Conservation (phyloP, 2,888 invertebrate genomes). For the Sphaerophoria taeniata region DNA sequence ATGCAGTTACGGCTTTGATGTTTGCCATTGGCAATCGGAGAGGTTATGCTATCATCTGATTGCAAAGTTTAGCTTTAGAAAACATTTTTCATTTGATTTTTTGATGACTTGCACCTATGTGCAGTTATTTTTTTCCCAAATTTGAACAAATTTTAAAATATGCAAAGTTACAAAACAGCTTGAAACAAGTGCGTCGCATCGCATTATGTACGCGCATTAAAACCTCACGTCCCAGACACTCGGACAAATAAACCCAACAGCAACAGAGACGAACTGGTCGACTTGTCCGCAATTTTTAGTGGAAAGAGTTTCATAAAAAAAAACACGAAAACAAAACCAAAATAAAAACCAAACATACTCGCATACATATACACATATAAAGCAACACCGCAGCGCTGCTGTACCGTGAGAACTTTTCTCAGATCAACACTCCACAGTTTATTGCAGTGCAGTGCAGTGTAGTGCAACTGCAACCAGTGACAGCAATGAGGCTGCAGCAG, state of each 20-base stretch:
- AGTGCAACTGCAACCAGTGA: conserved; percentile 5
- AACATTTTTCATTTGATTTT: background rate
- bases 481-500: conserved; percentile 60
- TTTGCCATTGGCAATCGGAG: conserved; percentile 72
- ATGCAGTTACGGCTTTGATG: conserved; percentile 63
- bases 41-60: conserved; percentile 68
- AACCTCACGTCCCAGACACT: conserved; percentile 58
- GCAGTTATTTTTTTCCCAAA: no score
- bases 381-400: conserved; percentile 33
- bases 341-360: conserved; percentile 22
- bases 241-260: conserved; percentile 55
- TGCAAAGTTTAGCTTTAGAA: conserved; percentile 36
- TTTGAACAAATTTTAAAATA: no score
- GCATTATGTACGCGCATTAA: conserved; percentile 65
- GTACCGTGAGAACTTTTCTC: conserved; percentile 72
- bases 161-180: no score
- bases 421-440: conserved; percentile 55
- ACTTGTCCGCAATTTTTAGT: conserved; percentile 68
- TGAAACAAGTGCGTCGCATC: background rate
- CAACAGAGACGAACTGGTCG: conserved; percentile 62
- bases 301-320: conserved; percentile 65
- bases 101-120: no score
- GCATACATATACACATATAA: conserved; percentile 28
- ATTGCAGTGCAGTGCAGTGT: no score
- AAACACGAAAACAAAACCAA: conserved; percentile 49